Percentiles rank a stretch among this genome's conserved stretches.
Conservation (phyloP, 2,113 vertebrate species). For the Xenus cinereus region DNA sequence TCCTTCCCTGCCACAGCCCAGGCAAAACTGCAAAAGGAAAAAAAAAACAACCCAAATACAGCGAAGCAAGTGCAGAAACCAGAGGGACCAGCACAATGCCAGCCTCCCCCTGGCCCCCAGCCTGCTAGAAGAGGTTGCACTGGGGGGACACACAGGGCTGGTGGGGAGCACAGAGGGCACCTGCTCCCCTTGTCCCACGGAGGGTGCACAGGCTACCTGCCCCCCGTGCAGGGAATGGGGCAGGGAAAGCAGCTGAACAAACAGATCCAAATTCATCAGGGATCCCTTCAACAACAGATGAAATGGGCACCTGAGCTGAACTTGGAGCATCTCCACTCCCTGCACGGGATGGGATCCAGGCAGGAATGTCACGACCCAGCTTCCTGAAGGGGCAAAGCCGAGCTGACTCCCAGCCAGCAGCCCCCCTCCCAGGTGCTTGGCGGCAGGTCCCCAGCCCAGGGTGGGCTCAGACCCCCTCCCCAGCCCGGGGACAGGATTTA, state of each 20-base stretch:
- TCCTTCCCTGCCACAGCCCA: background rate
- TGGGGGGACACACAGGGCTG: background rate
- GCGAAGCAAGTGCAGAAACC: background rate
- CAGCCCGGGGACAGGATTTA: background rate
- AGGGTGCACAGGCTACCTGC: background rate
- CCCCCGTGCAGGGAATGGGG: background rate
- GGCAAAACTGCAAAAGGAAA: background rate
- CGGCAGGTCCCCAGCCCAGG: background rate
- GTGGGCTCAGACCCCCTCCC: background rate
- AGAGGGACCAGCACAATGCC: background rate
- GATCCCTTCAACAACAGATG: background rate
- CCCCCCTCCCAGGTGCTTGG: background rate
- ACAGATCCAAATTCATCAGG: background rate
- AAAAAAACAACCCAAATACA: rapidly evolving
- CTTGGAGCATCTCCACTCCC: background rate
- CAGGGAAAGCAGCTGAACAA: background rate
- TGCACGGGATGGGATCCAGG: background rate
- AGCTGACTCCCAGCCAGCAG: background rate
- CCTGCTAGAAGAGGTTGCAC: background rate
- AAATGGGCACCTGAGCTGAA: background rate
- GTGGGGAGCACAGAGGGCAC: background rate
- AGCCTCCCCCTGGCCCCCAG: background rate
- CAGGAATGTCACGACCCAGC: background rate
- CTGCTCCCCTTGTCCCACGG: rapidly evolving
- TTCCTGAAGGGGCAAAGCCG: background rate